Percentiles rank a stretch among this genome's conserved stretches.
phyloP scores from a whole-genome alignment of 2,113 vertebrate species.

The Rutilus rutilus region DNA sequence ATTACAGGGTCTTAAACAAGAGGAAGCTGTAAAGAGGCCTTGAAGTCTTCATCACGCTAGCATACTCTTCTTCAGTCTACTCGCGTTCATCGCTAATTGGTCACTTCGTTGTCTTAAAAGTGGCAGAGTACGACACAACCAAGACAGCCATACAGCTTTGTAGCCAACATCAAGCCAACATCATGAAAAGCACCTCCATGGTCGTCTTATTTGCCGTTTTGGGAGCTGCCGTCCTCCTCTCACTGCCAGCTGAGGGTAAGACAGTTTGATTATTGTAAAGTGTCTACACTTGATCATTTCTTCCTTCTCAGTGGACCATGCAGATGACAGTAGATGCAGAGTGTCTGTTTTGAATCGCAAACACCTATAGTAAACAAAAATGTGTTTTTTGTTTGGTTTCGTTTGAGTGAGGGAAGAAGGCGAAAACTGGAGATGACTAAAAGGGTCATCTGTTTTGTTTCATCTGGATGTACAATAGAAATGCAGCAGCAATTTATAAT shows the following conservation, averaged over 20 bases:
- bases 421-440: not conserved
- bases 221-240: slow-evolving; percentile 44
- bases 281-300: slow-evolving; percentile 8
- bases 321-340: not conserved
- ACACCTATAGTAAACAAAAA: not conserved
- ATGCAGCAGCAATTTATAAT: slow-evolving; percentile 35
- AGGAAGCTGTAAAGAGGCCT: slow-evolving; percentile 50
- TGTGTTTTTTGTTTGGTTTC: slow-evolving; percentile 31
- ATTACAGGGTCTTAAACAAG: slow-evolving; percentile 52
- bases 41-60: not conserved
- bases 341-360: slow-evolving; percentile 28
- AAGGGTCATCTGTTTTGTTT: slow-evolving; percentile 21
- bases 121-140: not conserved
- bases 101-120: not conserved
- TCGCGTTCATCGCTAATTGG: not conserved
- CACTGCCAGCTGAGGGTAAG: slow-evolving; percentile 51
- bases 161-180: not conserved
- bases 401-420: slow-evolving; percentile 4
- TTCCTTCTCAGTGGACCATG: not conserved
- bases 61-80: not conserved
- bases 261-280: not conserved
- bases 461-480: slow-evolving; percentile 25
- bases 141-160: not conserved
- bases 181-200: slow-evolving; percentile 35
- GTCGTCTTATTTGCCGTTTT: slow-evolving; percentile 41